Base-by-base conservation (phyloP, 2,113 vertebrate species). In the Aspidoscelis tigris region DNA sequence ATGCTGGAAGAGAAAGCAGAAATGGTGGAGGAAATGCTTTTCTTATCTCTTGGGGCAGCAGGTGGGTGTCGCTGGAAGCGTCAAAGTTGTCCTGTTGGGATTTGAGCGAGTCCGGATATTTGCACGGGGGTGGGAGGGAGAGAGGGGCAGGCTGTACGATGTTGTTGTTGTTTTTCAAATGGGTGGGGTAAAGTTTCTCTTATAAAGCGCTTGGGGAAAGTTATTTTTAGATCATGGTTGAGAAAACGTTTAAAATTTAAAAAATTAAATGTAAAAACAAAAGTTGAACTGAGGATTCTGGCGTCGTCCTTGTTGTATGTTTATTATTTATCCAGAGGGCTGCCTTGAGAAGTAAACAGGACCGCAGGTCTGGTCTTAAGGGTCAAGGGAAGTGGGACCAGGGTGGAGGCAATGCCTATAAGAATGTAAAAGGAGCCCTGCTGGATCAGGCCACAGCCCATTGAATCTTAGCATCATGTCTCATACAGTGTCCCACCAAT, bases 91-190 rank as follows among this genome's bases (percentile, higher is more conserved):
- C 14, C 18, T 14, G 2, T 18, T 61, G 18, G 58, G 18, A 72
- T 50, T 26, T 18, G 22, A 70, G 80, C 0, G 3, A 68, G 66
- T 66, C 14, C 12, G 74, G 47, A 41, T 66, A 41, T 85, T 66
- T 79, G 83, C 83, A 66, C 39, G 5, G n/a, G 80, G 33, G 33
- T 7, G 50, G 65, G 79, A 21, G 70, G 65, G 53, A 10, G 18
- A 20, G 65, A 58, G 50, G 72, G 73, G 41, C 85, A 44, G 50
- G 61, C 74, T 86, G 80, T 86, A 86, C 55, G 82, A 74, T 77
- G 80, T 79, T 72, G 21, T 72, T 58, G 26, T 55, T 33, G 18
- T 55, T 33, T 55, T 55, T 55, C 18, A 2, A 10, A 53, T n/a
- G 21, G 22, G 22, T 24, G 21, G 66, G 18, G 43, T n/a, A 65